Percentiles rank a stretch among this genome's conserved stretches.
phyloP scores from a whole-genome alignment of 2,113 vertebrate species.

The Empidonax alnorum region DNA sequence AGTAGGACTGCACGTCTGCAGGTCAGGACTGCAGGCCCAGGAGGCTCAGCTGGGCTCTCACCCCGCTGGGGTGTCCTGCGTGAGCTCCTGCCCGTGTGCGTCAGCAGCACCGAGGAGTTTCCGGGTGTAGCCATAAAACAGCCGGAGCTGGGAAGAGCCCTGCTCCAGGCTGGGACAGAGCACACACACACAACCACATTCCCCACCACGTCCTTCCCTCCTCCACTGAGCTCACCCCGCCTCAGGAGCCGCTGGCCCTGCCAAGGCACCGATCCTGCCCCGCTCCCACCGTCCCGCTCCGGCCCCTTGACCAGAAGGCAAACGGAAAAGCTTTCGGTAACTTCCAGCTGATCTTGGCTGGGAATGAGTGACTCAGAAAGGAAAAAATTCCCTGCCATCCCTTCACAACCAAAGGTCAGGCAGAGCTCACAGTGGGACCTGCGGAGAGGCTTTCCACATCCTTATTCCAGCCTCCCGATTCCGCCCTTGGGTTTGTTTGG shows the following conservation, averaged over 20 bases:
- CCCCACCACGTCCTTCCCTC: not conserved
- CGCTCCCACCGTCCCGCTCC: not conserved
- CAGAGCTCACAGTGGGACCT: not conserved
- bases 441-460: not conserved
- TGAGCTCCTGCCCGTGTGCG: fast-evolving
- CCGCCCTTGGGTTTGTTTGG: not conserved
- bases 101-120: not conserved
- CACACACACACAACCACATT: not conserved
- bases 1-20: not conserved
- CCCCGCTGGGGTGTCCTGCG: not conserved
- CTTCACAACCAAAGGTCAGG: constrained; percentile 26
- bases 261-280: not conserved
- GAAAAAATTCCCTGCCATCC: constrained; percentile 8
- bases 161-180: not conserved
- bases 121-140: not conserved
- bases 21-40: not conserved
- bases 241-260: not conserved
- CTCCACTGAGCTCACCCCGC: not conserved
- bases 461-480: not conserved
- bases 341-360: constrained; percentile 39
- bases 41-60: not conserved
- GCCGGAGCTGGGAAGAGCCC: not conserved
- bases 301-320: not conserved
- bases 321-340: constrained; percentile 40
- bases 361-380: constrained; percentile 34